Percentiles rank a stretch among this genome's conserved stretches.
Evolutionary conservation across 1,140 invertebrate species (phyloP).

Genomic region (Campoletis sonorensis): DNA sequence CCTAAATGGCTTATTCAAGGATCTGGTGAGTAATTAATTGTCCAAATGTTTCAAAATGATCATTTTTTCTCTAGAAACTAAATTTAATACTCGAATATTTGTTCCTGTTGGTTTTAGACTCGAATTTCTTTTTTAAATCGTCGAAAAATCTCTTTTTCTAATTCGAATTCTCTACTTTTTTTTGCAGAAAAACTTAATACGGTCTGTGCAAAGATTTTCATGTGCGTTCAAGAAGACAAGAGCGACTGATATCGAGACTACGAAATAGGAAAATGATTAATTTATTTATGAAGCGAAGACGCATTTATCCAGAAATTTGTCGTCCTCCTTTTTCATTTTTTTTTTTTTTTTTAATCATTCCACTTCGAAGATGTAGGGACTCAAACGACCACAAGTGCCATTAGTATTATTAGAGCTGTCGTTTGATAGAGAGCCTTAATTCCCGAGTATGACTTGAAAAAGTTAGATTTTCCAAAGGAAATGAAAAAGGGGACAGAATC

Average conservation of each 20-base stretch:
- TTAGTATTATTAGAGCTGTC: not conserved
- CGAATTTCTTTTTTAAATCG: not conserved
- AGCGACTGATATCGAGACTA: constrained; percentile 54
- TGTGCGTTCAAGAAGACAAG: constrained; percentile 83
- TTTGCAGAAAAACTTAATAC: constrained; percentile 81
- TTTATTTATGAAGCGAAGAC: constrained; percentile 15
- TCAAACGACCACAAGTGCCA: not conserved
- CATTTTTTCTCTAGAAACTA: not conserved
- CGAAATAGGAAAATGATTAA: constrained; percentile 7
- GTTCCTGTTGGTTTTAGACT: not conserved
- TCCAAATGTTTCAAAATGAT: constrained; percentile 40
- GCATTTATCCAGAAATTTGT: not conserved
- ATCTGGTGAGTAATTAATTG: constrained; percentile 59
- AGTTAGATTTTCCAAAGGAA: too few relatives aligned
- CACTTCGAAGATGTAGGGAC: not conserved
- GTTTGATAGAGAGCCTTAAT: not conserved
- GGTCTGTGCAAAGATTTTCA: constrained; percentile 84
- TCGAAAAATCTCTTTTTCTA: not conserved
- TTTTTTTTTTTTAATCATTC: not conserved
- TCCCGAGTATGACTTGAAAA: not conserved
- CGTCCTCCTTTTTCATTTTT: not conserved
- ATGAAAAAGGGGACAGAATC: too few relatives aligned
- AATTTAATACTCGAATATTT: constrained; percentile 9
- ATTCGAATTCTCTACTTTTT: constrained; percentile 48
- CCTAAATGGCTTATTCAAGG: constrained; percentile 74